Evolutionary conservation across 2,797 vertebrate species (phyloP), one percentile per base, ranked within the genome.

Genomic region (Intellagama lesueurii): DNA sequence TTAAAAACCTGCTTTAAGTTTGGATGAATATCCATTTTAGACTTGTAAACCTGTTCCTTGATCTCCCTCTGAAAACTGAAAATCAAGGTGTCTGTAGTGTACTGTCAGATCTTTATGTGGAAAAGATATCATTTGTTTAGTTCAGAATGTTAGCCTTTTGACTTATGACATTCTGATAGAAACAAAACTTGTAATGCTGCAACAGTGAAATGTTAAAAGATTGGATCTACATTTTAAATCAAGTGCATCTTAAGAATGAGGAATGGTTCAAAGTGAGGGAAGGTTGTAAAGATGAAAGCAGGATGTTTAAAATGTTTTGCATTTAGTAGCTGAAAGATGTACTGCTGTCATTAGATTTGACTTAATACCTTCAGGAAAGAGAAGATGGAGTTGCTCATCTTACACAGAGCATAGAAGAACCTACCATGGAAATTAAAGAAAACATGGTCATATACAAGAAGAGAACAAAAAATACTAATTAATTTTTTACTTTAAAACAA

Each of bases 231-330:
- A 0, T 96, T 95, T 95, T 95, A 69, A 94, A 94, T 92, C 91
- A 94, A 82, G 83, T 81, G 49, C 89, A 87, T 93, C 93, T 73
- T 89, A 66, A 85, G 92, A 86, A 85, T 91, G 87, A 68, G 86
- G 80, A 73, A 52, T 1, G 0, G 84, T 95, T 96, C 92, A 92
- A 93, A 95, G 92, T 83, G 26, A 87, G 91, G 91, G 88, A 80
- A 78, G 73, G 80, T 92, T 94, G 26, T 90, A 89, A 94, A 94
- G 93, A 94, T 96, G 93, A 96, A 96, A 95, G 92, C 91, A 92
- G 70, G 91, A 91, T 90, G 82, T 94, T 88, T 95, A 90, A 95
- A 96, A 93, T 92, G 91, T 91, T 90, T 96, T 91, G 93, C 94
- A 91, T 96, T 95, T 93, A 96, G 90, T 86, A 89, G 90, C 77